Evolutionary conservation across 2,113 vertebrate genomes (phyloP), one percentile per base, ranked within the genome.

Genomic region (Monopterus albus): DNA sequence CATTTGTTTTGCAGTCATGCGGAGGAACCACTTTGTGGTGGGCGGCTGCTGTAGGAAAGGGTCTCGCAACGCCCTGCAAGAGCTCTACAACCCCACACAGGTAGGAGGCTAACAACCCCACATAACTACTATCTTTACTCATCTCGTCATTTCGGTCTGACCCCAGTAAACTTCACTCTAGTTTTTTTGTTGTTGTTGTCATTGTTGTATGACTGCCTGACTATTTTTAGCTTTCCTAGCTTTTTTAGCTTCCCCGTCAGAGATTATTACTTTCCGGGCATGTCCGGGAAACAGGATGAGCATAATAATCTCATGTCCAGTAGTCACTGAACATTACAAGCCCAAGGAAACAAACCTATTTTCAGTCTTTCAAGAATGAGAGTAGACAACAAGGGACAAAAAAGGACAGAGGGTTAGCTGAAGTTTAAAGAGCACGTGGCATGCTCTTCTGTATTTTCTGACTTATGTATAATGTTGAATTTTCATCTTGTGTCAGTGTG

Each of bases 31-130:
- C 31, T 98, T 98, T 0, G 93, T 95, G 46, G 92, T 95, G 91
- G 96, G 97, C 69, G 94, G 95, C 84, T 98, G 97, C 88, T 98
- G 96, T 75, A 91, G 94, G 83, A 99, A 96, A 90, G 96, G 96
- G 42, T 98, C 97, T 7, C 92, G 95, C 64, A 98, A 95, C 43
- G 96, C 97, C 0, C 92, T 98, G 29, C 96, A 98, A 81, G 96
- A 99, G 8, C 96, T 99, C 59, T 98, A 99, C 93, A 96, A 93
- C 89, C 97, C 97, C n/a, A 95, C 91, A 26, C 96, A 98, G 96
- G 97, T 99, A 90, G 36, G 66, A 77, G 2, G 42, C 31, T 25
- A 1, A 12, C 11, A 7, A 7, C 3, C 5, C 12, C 3, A 7
- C 15, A 29, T 31, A 39, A 40, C 53, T 59, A 0, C 33, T 29